These are phyloP conservation scores for Lutjanus campechanus DNA, from an alignment of 2,797 vertebrate genomes.

Conservation along the genomic window DNA sequence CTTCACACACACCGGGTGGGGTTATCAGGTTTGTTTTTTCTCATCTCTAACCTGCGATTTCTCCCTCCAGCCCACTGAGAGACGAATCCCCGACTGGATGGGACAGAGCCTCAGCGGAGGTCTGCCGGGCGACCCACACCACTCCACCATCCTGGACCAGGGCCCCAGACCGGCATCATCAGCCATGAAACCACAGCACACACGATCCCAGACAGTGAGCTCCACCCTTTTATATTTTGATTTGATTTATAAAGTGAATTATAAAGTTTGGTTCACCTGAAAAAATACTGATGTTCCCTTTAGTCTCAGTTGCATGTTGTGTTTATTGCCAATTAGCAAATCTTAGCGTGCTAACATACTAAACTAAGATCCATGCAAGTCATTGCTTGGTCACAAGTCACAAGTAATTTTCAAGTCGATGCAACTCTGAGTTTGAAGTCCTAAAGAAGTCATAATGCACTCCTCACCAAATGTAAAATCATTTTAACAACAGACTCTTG, in stretches of 20 bases:
- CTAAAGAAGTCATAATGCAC: too few relatives aligned
- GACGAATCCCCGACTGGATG: conserved; percentile 85
- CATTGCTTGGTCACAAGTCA: too few relatives aligned
- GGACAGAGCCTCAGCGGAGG: conserved; percentile 90
- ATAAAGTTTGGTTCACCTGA: neutral
- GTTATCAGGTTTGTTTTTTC: neutral
- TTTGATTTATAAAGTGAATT: neutral
- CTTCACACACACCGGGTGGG: neutral
- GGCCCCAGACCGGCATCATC: conserved; percentile 75
- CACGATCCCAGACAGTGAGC: conserved; percentile 89
- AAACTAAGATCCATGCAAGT: neutral
- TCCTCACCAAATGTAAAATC: too few relatives aligned
- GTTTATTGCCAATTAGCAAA: neutral
- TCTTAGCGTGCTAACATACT: neutral
- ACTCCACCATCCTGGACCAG: conserved; percentile 88
- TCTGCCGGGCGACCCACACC: conserved; percentile 93
- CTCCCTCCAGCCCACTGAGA: conserved; percentile 81
- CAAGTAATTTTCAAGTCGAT: too few relatives aligned
- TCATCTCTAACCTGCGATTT: conserved; percentile 15
- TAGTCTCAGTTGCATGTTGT: neutral
- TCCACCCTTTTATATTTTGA: neutral
- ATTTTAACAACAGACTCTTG: too few relatives aligned
- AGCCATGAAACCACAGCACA: conserved; percentile 79
- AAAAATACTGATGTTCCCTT: neutral
- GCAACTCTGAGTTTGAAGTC: too few relatives aligned